Conservation (phyloP, 2,888 invertebrate genomes). For the Pandemis heparana region DNA sequence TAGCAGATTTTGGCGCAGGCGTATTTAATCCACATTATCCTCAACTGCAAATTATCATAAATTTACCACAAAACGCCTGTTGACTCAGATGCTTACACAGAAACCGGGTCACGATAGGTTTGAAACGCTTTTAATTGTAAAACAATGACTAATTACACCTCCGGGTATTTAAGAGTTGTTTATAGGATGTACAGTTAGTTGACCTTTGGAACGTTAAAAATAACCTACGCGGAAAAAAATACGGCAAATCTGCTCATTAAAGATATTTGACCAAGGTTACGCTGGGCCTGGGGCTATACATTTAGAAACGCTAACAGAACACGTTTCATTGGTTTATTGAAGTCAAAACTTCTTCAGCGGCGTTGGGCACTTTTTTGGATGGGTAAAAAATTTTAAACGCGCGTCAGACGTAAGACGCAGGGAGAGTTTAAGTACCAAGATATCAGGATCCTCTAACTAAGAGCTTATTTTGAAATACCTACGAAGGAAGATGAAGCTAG, state of each 20-base stretch:
- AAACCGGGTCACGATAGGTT: constrained; percentile 20
- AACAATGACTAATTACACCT: constrained; percentile 27
- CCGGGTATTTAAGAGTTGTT: constrained; percentile 7
- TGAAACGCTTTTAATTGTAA: constrained; percentile 26
- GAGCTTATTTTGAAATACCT: no score
- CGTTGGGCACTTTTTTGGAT: no score
- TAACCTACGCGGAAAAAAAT: neutral
- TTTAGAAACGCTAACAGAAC: no score
- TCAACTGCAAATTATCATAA: neutral
- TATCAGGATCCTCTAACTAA: no score
- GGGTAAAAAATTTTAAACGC: no score
- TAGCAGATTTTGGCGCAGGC: neutral
- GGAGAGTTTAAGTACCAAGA: no score
- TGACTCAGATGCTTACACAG: constrained; percentile 36
- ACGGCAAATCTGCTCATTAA: neutral
- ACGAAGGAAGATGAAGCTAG: no score
- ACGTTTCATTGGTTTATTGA: no score
- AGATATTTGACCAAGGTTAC: no score
- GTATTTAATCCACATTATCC: neutral
- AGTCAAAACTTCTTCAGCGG: no score
- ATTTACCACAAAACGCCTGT: constrained; percentile 4
- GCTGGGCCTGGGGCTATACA: no score
- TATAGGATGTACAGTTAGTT: neutral
- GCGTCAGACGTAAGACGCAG: no score
- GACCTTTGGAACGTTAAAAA: neutral